Conservation (phyloP, 2,113 vertebrate species). For the Phrynosoma platyrhinos region DNA sequence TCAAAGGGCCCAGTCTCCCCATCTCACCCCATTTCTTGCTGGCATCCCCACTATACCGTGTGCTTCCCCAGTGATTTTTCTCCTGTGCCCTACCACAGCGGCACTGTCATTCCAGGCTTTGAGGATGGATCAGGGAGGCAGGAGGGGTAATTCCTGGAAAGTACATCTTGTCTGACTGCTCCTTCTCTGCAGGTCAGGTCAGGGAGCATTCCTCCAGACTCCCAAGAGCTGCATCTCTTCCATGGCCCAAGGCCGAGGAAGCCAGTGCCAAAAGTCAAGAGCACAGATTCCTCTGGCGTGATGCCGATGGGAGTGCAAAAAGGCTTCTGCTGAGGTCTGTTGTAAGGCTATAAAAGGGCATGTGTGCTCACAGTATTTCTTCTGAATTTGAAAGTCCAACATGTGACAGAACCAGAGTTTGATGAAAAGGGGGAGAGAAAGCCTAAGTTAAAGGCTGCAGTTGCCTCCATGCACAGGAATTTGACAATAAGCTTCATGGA, state of each 20-base stretch:
- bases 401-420: background rate
- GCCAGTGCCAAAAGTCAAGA: constrained; percentile 17
- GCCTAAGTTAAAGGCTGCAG: background rate
- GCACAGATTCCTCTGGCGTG: constrained; percentile 15
- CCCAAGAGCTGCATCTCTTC: constrained; percentile 12
- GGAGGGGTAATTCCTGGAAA: constrained; percentile 3
- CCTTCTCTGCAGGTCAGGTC: background rate
- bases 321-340: constrained; percentile 8
- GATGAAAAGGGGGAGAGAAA: background rate
- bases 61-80: background rate
- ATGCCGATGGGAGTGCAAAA: constrained; percentile 3
- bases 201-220: constrained; percentile 16
- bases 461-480: background rate
- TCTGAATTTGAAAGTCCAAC: background rate
- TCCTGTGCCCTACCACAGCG: background rate
- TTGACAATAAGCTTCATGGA: background rate
- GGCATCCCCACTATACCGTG: background rate
- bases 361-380: background rate
- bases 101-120: background rate
- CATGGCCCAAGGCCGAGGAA: background rate
- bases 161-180: background rate
- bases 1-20: background rate
- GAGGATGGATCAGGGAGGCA: background rate
- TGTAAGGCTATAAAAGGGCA: constrained; percentile 36
- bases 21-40: background rate